Conservation (phyloP, 2,797 vertebrate genomes). For the Percopsis omiscomaycus region DNA sequence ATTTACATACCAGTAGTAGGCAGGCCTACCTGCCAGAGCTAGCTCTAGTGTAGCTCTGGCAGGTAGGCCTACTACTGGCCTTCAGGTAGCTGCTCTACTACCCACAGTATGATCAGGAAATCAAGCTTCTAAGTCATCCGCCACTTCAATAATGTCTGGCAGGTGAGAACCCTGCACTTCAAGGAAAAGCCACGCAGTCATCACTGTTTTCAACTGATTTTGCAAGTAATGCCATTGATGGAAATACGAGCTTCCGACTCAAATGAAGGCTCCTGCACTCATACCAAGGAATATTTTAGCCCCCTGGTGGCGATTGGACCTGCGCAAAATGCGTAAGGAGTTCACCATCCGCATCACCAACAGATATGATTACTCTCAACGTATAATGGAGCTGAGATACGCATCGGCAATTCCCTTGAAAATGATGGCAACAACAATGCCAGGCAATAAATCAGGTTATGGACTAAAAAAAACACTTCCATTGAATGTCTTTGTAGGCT, state of each 20-base stretch:
- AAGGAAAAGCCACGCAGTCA: conserved; percentile 46
- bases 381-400: conserved; percentile 58
- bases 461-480: too few relatives aligned
- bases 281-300: neutral
- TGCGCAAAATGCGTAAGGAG: conserved; percentile 52
- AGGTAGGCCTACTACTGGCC: too few relatives aligned
- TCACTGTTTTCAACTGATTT: accelerated
- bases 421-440: conserved; percentile 56
- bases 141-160: neutral
- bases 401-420: conserved; percentile 53
- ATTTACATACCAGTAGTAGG: too few relatives aligned
- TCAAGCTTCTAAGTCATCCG: too few relatives aligned
- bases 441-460: conserved; percentile 28
- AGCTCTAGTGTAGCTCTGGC: too few relatives aligned
- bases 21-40: too few relatives aligned
- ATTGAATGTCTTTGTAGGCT: too few relatives aligned
- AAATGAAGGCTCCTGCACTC: conserved; percentile 30
- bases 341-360: conserved; percentile 54
- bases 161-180: conserved; percentile 47
- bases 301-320: conserved; percentile 72
- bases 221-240: conserved; percentile 51
- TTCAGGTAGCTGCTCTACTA: too few relatives aligned
- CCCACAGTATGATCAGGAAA: too few relatives aligned
- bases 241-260: conserved; percentile 29
- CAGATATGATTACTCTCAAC: neutral